These are phyloP conservation scores for Crambe crambe DNA, from an alignment of 37 sponge, comb jelly and placozoan genomes.

Conservation along the genomic window DNA sequence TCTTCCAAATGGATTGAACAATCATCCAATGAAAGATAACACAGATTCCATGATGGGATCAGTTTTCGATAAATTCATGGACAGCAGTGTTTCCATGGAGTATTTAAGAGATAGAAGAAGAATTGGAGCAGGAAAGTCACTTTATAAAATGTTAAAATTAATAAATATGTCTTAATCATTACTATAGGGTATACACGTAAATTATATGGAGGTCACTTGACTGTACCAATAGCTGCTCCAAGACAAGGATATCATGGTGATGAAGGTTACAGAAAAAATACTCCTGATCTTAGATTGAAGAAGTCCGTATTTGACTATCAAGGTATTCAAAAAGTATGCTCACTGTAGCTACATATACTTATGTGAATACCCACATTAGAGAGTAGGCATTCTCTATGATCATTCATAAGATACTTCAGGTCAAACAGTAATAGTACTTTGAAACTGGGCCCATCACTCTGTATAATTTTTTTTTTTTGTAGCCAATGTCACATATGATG, in stretches of 20 bases:
- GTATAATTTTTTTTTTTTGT: too few relatives aligned
- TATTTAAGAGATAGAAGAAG: conserved; percentile 27
- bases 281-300: conserved; percentile 52
- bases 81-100: conserved; percentile 20
- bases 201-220: conserved; percentile 71
- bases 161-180: conserved; percentile 1
- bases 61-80: conserved; percentile 42
- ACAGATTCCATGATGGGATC: conserved; percentile 39
- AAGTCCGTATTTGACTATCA: conserved; percentile 76
- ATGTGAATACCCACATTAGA: too few relatives aligned
- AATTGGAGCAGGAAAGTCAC: conserved; percentile 47
- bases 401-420: too few relatives aligned
- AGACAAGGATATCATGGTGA: conserved; percentile 69
- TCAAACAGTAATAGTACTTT: too few relatives aligned
- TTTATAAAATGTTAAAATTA: not conserved
- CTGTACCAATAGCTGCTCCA: conserved; percentile 41
- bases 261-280: conserved; percentile 79
- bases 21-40: not conserved
- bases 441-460: too few relatives aligned
- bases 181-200: conserved; percentile 60
- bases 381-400: too few relatives aligned
- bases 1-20: conserved; percentile 44
- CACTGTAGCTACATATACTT: too few relatives aligned
- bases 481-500: too few relatives aligned
- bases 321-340: conserved; percentile 47